These are phyloP conservation scores for Paragorgia papillata DNA, from an alignment of 92 coral and sea anemone genomes.

Conservation along the genomic window DNA sequence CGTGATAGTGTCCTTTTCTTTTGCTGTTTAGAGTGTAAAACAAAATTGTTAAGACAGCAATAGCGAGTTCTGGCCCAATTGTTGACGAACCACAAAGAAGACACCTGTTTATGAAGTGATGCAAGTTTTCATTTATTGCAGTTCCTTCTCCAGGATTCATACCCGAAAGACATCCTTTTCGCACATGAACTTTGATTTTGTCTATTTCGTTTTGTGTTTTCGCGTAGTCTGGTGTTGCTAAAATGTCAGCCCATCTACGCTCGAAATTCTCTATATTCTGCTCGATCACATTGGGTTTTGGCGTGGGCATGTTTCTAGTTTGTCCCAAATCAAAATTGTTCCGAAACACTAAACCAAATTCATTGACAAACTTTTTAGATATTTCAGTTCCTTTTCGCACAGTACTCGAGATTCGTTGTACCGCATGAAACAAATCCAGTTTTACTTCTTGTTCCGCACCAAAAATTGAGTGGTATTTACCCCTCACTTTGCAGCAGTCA, in stretches of 20 bases:
- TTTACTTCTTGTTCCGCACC: conserved; percentile 45
- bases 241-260: conserved; percentile 30
- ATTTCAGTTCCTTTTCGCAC: conserved; percentile 25
- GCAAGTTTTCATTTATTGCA: conserved; percentile 37
- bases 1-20: conserved; percentile 23
- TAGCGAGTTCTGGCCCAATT: conserved; percentile 44
- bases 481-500: conserved; percentile 53
- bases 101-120: conserved; percentile 36
- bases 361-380: conserved; percentile 44
- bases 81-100: conserved; percentile 32
- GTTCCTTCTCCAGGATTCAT: conserved; percentile 45
- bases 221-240: conserved; percentile 8
- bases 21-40: conserved; percentile 38
- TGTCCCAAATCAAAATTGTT: conserved; percentile 44
- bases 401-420: conserved; percentile 34
- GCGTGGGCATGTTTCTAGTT: background rate
- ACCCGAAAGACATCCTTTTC: conserved; percentile 43
- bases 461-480: conserved; percentile 32
- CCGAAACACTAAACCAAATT: conserved; percentile 48
- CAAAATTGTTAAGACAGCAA: conserved; percentile 33
- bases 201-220: conserved; percentile 35
- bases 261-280: conserved; percentile 40
- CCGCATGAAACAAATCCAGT: conserved; percentile 60
- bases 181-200: conserved; percentile 26
- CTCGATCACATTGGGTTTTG: conserved; percentile 3